Percentiles rank a stretch among this genome's conserved stretches.
Evolutionary conservation across 1,140 invertebrate genomes (phyloP).

Genomic region (Kradibia gibbosae): DNA sequence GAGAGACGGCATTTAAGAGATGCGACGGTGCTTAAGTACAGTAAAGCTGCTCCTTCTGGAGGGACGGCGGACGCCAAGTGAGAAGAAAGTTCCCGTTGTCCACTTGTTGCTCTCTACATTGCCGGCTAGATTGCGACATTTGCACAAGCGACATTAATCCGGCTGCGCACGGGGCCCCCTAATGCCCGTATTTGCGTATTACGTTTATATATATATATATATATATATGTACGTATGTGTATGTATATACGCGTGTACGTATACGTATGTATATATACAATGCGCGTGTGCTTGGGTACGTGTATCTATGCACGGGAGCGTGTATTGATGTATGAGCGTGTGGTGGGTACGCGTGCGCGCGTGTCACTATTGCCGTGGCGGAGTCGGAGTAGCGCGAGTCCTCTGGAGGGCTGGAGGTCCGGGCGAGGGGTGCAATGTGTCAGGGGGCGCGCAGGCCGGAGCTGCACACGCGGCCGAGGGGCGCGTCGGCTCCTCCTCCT

Average conservation of each 20-base stretch:
- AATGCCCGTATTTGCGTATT: not conserved
- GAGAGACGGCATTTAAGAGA: not conserved
- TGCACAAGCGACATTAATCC: constrained; percentile 28
- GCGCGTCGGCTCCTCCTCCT: not conserved
- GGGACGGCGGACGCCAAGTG: constrained; percentile 33
- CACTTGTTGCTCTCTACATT: constrained; percentile 51
- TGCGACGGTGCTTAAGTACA: constrained; percentile 8
- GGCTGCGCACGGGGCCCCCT: too few relatives aligned
- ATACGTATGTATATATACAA: not conserved
- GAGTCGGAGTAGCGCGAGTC: too few relatives aligned
- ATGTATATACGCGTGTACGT: not conserved
- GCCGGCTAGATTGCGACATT: constrained; percentile 49
- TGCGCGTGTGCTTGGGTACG: not conserved
- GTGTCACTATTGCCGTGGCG: too few relatives aligned
- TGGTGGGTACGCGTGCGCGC: not conserved
- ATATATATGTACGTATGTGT: not conserved
- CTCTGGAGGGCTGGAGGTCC: too few relatives aligned
- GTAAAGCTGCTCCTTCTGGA: constrained; percentile 20
- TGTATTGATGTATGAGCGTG: not conserved
- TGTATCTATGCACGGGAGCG: too few relatives aligned
- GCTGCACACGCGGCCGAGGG: too few relatives aligned
- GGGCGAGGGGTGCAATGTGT: too few relatives aligned
- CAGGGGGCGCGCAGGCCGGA: too few relatives aligned
- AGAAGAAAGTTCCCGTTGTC: constrained; percentile 40
- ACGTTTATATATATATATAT: not conserved